Base-by-base conservation (phyloP, 1,140 invertebrate genomes). In the Aphelinus atriplicis region DNA sequence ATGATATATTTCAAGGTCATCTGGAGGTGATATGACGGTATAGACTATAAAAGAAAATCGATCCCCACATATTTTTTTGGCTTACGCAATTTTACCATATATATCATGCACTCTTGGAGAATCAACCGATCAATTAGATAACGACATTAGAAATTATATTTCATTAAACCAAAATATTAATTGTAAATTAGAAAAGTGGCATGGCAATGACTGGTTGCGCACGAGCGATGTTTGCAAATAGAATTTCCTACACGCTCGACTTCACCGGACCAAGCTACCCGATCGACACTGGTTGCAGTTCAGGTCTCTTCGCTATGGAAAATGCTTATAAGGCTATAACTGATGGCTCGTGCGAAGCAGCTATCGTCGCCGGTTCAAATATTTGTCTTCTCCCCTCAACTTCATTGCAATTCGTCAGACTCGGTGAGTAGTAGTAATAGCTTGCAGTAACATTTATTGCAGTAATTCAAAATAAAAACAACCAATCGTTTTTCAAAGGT, bases 241-340 rank as follows among this genome's bases (percentile, higher is more conserved):
- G 95, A 66, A 90, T 97, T 9, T 96, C 94, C 0, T 92, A 92
- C 77, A 90, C 86, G 79, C 81, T 93, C 45, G 91, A 91, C 55
- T 82, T 90, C 3, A 90, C 90, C 73, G 92, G 91, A 50, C 95
- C 95, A 0, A 95, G 94, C 50, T 93, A 92, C 85, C 86, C 92
- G 5, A 88, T 95, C 2, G 95, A 97, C 82, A 94, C 94, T n/a
- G 94, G 95, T 3, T 97, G 95, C 87, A 94, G 93, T 46, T 96
- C 95, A 66, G 94, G 94, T 55, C 88, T 95, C 74, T 91, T 93
- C 75, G 95, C 95, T 0, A 79, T 97, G 3, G 91, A 95, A 78
- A 90, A 94, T 79, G 96, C 95, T 3, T 92, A 94, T 72, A 88
- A 88, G 61, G 91, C 92, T 1, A 92, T 97, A 4, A 86, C 90